phyloP scores from a whole-genome alignment of 2,113 vertebrate genomes.

The Antechinus stuartii region DNA sequence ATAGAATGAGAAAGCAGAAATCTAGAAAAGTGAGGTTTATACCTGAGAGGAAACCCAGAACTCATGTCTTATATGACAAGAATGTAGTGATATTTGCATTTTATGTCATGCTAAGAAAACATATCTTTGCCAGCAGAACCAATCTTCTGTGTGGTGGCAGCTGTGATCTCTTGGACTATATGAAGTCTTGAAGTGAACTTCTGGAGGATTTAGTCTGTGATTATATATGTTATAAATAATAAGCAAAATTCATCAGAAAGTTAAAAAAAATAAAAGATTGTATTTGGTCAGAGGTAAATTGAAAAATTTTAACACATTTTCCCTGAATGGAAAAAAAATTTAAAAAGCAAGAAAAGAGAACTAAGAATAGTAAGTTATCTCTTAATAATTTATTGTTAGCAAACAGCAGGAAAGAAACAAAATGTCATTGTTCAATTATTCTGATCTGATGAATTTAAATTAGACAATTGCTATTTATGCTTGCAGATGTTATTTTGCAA shows the following conservation, averaged over 20 bases:
- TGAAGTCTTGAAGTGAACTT: not conserved
- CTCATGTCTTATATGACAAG: not conserved
- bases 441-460: not conserved
- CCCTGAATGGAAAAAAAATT: not conserved
- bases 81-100: not conserved
- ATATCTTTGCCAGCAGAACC: not conserved
- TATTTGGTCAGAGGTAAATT: not conserved
- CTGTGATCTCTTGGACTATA: not conserved
- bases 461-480: not conserved
- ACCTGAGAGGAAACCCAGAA: not conserved
- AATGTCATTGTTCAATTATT: not conserved
- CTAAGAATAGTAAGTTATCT: not conserved
- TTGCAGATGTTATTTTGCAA: not conserved
- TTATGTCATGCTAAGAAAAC: not conserved
- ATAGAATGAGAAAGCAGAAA: not conserved
- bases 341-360: not conserved
- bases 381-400: not conserved
- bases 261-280: not conserved
- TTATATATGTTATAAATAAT: not conserved
- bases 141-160: not conserved
- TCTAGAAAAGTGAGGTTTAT: not conserved
- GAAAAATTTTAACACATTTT: not conserved
- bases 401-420: not conserved
- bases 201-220: not conserved
- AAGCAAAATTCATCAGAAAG: not conserved